Base-by-base conservation (phyloP, 1,140 invertebrate species). In the Littorina saxatilis region DNA sequence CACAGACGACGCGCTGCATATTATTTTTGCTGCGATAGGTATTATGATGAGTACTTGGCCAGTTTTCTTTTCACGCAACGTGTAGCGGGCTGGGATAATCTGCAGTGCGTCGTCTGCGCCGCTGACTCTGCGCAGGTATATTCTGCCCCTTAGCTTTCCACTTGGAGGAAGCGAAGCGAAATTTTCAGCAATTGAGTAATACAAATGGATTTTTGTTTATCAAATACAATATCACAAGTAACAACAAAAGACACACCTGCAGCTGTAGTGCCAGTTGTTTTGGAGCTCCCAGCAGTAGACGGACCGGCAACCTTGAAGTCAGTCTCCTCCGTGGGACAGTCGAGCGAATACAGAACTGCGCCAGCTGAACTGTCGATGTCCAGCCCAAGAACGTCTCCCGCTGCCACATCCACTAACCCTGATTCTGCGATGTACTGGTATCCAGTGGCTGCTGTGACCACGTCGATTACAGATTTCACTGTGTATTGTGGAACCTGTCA, bases 321-420 rank as follows among this genome's bases (percentile, higher is more conserved):
- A 9, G 76, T 63, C 7, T 15, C 32, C 2, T 63, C 27, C 4
- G 76, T 4, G 1, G 58, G 40, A 23, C 55, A 58, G 23, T 78
- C 76, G 2, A 78, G 13, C 37, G 29, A 78, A n/a, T 27, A 63
- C 2, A 66, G 35, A 23, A n/a, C 32, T 35, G 74, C 74, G n/a
- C 35, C 35, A 1, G 5, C 37, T 1, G 76, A 63, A 23, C 0
- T 17, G 27, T 2, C 27, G 1, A 63, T 4, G n/a, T 78, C 76
- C 20, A 63, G n/a, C 2, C 81, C 86, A 5, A 87, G 58, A 13
- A 86, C 68, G 47, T 85, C 83, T 7, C 86, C 86, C 9, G 73
- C 61, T 0, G 58, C 29, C 4, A 86, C 86, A 17, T 82, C 50
- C 40, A 85, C 43, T 9, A 77, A 50, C 9, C 75, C 37, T 5